Conservation (phyloP, 2,888 invertebrate species). For the Diadegma fenestrale region DNA sequence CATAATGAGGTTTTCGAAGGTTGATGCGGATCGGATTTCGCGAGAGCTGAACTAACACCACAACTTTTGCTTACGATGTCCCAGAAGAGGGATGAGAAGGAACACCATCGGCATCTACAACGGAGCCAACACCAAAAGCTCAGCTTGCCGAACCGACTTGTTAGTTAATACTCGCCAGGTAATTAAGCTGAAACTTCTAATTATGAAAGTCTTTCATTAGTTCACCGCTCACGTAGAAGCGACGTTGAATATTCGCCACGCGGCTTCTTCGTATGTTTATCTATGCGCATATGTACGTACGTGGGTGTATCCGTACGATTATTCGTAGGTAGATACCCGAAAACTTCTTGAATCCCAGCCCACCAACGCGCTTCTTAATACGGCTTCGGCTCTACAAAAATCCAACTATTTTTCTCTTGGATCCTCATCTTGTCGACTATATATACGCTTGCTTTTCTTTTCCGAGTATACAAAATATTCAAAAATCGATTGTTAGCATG, state of each 20-base stretch:
- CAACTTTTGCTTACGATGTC: constrained; percentile 39
- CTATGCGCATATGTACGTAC: constrained; percentile 21
- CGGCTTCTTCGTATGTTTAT: constrained; percentile 41
- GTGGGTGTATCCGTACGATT: constrained; percentile 27
- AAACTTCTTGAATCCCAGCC: constrained; percentile 42
- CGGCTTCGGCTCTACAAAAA: not conserved
- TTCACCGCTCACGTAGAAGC: constrained; percentile 73
- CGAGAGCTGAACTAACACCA: constrained; percentile 49
- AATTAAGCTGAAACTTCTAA: constrained; percentile 80
- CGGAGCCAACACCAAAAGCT: constrained; percentile 37
- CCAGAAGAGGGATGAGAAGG: constrained; percentile 53
- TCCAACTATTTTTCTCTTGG: not conserved
- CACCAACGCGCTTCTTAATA: constrained; percentile 9
- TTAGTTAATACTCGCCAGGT: constrained; percentile 75
- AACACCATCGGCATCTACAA: constrained; percentile 54
- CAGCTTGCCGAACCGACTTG: constrained; percentile 73
- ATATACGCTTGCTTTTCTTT: not conserved
- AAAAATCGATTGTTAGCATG: not conserved
- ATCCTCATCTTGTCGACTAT: constrained; percentile 4
- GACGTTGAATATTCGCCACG: constrained; percentile 45
- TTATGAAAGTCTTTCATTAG: constrained; percentile 80
- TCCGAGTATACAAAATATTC: not conserved
- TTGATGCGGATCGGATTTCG: constrained; percentile 72
- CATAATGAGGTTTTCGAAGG: constrained; percentile 69
- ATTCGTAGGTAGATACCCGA: constrained; percentile 23